A percentile compares a stretch with the other conserved stretches of the same genome.
Conservation (phyloP, 2,888 invertebrate species). For the Periphyllus acericola region DNA sequence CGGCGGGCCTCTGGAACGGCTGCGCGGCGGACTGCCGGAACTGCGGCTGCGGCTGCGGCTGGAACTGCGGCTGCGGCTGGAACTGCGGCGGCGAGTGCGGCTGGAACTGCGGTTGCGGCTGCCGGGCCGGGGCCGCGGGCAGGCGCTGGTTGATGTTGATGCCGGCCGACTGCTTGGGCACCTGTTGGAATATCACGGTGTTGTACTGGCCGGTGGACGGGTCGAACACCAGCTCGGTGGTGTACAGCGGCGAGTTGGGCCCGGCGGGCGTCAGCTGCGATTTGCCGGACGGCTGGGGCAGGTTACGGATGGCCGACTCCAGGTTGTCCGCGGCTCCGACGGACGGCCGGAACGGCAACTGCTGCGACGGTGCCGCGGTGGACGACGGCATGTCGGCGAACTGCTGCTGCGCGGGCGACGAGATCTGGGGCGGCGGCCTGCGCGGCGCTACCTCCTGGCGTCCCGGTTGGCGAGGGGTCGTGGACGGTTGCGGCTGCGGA, state of each 20-base stretch:
- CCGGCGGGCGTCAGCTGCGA: conserved; percentile 61
- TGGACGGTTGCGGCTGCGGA: conserved; percentile 18
- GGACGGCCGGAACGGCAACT: conserved; percentile 23
- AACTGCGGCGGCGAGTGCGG: conserved; percentile 63
- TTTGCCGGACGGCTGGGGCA: conserved; percentile 63
- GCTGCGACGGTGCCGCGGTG: conserved; percentile 63
- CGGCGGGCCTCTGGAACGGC: conserved; percentile 43
- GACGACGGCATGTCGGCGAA: conserved; percentile 65
- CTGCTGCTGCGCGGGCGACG: conserved; percentile 64
- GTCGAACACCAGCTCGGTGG: conserved; percentile 81
- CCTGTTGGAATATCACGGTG: conserved; percentile 79
- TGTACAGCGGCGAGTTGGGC: conserved; percentile 77
- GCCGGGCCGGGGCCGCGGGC: conserved; percentile 63
- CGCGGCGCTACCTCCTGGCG: conserved; percentile 64
- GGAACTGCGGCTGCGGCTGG: conserved; percentile 68
- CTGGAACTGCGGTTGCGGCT: conserved; percentile 62
- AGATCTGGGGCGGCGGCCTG: conserved; percentile 69
- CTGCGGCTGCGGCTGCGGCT: conserved; percentile 65
- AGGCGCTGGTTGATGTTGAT: conserved; percentile 78
- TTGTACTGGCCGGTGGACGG: conserved; percentile 82
- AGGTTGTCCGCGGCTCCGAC: conserved; percentile 27
- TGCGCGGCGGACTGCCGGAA: conserved; percentile 37
- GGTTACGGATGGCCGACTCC: conserved; percentile 28
- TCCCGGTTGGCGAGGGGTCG: conserved; percentile 66
- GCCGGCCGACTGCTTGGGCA: conserved; percentile 72